A percentile compares a stretch with the other conserved stretches of the same genome.
phyloP scores from a whole-genome alignment of 2,888 invertebrate species.

The Melanostoma scalare region DNA sequence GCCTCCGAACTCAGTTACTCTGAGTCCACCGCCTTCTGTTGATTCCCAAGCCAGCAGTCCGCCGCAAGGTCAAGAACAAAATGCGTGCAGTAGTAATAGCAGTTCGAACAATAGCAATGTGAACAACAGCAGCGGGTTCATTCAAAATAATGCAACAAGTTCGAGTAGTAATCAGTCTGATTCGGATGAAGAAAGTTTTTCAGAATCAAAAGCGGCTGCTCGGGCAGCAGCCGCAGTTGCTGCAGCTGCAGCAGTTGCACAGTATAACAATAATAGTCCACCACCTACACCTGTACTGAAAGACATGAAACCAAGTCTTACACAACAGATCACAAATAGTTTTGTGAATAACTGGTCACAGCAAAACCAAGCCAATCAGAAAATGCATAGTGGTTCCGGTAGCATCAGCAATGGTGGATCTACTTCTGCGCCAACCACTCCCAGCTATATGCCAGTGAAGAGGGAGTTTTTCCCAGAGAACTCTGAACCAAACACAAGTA shows the following conservation, averaged over 20 bases:
- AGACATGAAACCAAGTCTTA: constrained; percentile 81
- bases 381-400: constrained; percentile 74
- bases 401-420: constrained; percentile 76
- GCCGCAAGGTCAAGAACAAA: constrained; percentile 87
- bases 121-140: constrained; percentile 71
- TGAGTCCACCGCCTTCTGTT: constrained; percentile 94
- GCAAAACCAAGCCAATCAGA: constrained; percentile 77
- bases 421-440: constrained; percentile 82
- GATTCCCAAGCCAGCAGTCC: constrained; percentile 94
- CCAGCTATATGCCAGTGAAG: constrained; percentile 83
- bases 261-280: constrained; percentile 81
- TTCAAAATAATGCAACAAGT: constrained; percentile 82
- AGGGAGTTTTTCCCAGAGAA: constrained; percentile 92
- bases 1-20: constrained; percentile 92
- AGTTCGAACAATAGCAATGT: constrained; percentile 53
- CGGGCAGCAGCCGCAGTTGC: constrained; percentile 73
- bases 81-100: constrained; percentile 65
- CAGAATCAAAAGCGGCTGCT: constrained; percentile 75
- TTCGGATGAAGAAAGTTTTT: constrained; percentile 89
- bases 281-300: constrained; percentile 87
- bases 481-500: constrained; percentile 94
- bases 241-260: constrained; percentile 81
- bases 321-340: constrained; percentile 81
- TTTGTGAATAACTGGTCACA: constrained; percentile 81
- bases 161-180: constrained; percentile 91